These are phyloP conservation scores for Homarus americanus DNA, from an alignment of 1,140 invertebrate species.

Conservation along the genomic window DNA sequence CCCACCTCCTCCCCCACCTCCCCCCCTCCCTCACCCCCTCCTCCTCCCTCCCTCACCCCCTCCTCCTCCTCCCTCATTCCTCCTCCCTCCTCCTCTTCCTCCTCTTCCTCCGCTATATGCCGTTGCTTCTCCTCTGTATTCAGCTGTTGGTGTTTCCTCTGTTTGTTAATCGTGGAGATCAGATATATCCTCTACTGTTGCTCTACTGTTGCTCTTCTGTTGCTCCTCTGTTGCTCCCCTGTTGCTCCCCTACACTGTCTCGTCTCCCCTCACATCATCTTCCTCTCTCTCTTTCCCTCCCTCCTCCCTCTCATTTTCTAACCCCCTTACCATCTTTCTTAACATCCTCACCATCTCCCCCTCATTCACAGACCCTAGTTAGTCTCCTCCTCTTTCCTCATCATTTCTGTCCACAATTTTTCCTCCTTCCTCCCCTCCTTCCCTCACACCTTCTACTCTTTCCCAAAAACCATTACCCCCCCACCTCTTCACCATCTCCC, in stretches of 20 bases:
- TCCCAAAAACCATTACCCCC: background rate
- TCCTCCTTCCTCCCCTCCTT: background rate
- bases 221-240: too few species aligned
- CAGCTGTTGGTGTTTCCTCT: too few species aligned
- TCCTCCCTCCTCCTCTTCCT: background rate
- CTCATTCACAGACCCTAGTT: too few species aligned
- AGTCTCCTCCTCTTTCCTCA: background rate
- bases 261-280: too few species aligned
- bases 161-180: too few species aligned
- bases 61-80: background rate
- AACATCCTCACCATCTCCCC: background rate
- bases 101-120: background rate
- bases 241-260: too few species aligned
- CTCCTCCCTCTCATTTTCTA: background rate
- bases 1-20: background rate
- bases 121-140: too few species aligned
- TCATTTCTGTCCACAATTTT: background rate
- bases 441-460: background rate
- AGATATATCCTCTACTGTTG: too few species aligned
- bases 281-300: background rate
- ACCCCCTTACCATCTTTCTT: too few species aligned
- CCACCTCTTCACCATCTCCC: background rate
- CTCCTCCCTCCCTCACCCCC: too few species aligned
- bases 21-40: too few species aligned
- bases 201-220: background rate